Evolutionary conservation across 92 coral and sea anemone species (phyloP), one percentile per base, ranked within the genome.

Genomic region (Heliopora coerulea): DNA sequence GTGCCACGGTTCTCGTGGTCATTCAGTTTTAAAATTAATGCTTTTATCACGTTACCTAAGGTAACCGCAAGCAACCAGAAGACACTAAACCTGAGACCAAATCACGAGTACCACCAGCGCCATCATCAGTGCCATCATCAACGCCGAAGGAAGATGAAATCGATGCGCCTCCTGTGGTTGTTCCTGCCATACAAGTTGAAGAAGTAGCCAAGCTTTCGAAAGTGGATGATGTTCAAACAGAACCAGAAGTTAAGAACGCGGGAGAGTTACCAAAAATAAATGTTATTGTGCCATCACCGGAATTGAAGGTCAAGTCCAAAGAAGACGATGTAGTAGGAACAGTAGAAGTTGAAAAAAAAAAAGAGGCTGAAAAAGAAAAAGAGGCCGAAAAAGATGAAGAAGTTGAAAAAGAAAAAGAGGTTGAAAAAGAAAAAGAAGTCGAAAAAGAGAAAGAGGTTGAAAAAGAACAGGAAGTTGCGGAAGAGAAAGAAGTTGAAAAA

Each of bases 41-140:
- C n/a, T n/a, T n/a, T n/a, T 1, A 34, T 21, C 23, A 8, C 29
- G 28, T 2, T 29, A 8, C 29, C 5, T 17, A 57, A 70, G 77
- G 77, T 52, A 70, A 70, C 41, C 77, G 77, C 27, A 70, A 70
- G 41, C 42, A 70, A 70, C 63, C 62, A 14, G 27, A 31, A 25
- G 63, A 70, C 18, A 1, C 48, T 8, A 25, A 56, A 15, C 1
- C 60, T 37, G 41, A 50, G 32, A 50, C 40, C 11, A 56, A 67
- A 67, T 8, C 40, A 8, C 7, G 27, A 28, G 40, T 4, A 8
- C 27, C 56, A 33, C n/a, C 56, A 31, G 20, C 17, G 6, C 7
- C 6, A 3, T 4, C 56, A 49, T 8, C 46, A 54, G 13, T 42
- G 14, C 56, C 72, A 2, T 20, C 54, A 26, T 24, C 74, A 8